Conservation (phyloP, 2,888 invertebrate species). For the Drosophila demipolita region DNA sequence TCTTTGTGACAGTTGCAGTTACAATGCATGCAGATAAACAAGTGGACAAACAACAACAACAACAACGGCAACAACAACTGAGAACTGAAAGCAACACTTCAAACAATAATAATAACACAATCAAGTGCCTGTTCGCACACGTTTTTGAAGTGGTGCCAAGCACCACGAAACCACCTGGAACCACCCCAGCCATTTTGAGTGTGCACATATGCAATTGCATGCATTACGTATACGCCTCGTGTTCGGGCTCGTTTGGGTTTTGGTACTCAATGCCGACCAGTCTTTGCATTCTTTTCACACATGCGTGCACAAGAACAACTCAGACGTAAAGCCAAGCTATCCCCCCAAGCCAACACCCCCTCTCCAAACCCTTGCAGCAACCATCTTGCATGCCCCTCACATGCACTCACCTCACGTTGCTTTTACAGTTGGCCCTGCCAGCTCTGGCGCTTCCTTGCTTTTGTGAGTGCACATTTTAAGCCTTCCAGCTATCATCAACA, state of each 20-base stretch:
- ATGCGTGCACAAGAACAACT: slow-evolving; percentile 69
- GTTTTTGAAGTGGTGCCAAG: slow-evolving; percentile 57
- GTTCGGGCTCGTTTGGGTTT: slow-evolving; percentile 11
- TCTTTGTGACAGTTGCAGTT: slow-evolving; percentile 62
- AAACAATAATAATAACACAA: slow-evolving; percentile 80
- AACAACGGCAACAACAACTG: slow-evolving; percentile 4
- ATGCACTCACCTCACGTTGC: slow-evolving; percentile 23
- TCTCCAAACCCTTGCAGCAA: not conserved
- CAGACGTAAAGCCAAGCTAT: slow-evolving; percentile 26
- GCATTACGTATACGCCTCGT: slow-evolving; percentile 74
- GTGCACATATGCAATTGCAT: slow-evolving; percentile 62
- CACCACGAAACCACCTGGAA: slow-evolving; percentile 12
- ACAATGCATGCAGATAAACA: slow-evolving; percentile 77
- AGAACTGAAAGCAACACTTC: slow-evolving; percentile 74
- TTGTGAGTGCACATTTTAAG: slow-evolving; percentile 70
- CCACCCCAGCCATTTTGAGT: slow-evolving; percentile 40
- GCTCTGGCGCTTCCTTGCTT: not conserved
- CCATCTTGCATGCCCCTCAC: not conserved
- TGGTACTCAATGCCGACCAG: slow-evolving; percentile 35
- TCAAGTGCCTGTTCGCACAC: slow-evolving; percentile 79
- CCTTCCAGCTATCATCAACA: slow-evolving; percentile 68
- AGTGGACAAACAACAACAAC: slow-evolving; percentile 30
- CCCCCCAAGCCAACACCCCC: slow-evolving; percentile 11
- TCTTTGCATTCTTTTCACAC: slow-evolving; percentile 71
- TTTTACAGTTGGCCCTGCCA: slow-evolving; percentile 2